Conservation (phyloP, 2,888 invertebrate genomes). For the Ditula angustiorana region DNA sequence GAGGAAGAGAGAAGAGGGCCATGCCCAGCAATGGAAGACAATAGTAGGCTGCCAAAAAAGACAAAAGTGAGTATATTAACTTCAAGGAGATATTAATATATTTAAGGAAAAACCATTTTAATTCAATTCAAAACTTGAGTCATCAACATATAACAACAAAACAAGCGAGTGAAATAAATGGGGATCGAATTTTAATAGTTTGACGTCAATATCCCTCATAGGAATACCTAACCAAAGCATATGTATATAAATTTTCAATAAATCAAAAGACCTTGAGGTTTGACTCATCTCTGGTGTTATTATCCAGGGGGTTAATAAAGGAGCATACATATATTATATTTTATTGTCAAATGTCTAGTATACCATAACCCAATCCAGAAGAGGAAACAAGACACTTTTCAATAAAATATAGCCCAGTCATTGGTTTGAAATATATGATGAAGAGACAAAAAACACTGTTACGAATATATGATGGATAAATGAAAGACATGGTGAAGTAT, state of each 20-base stretch:
- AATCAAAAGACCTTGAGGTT: slow-evolving; percentile 10
- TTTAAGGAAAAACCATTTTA: not conserved
- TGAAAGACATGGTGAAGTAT: too few species aligned
- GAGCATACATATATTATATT: too few species aligned
- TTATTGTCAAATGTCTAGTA: too few species aligned
- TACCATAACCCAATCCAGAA: too few species aligned
- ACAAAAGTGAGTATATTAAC: not conserved
- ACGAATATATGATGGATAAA: too few species aligned
- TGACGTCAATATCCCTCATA: slow-evolving; percentile 29
- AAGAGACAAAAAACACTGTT: too few species aligned
- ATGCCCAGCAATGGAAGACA: too few species aligned
- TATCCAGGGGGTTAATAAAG: not conserved
- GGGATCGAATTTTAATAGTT: slow-evolving; percentile 6
- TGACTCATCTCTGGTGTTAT: not conserved
- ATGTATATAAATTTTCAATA: slow-evolving; percentile 9
- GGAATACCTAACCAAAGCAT: slow-evolving; percentile 17
- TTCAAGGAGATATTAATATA: not conserved
- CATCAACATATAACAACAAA: not conserved
- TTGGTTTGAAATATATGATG: too few species aligned
- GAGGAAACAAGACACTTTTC: too few species aligned
- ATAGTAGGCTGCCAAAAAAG: too few species aligned
- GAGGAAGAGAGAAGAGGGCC: too few species aligned
- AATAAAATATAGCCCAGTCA: too few species aligned
- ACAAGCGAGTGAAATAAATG: not conserved
- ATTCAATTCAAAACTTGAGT: not conserved